A percentile compares a stretch with the other conserved stretches of the same genome.
Conservation (phyloP, 2,888 invertebrate genomes). For the Meteorus colon region DNA sequence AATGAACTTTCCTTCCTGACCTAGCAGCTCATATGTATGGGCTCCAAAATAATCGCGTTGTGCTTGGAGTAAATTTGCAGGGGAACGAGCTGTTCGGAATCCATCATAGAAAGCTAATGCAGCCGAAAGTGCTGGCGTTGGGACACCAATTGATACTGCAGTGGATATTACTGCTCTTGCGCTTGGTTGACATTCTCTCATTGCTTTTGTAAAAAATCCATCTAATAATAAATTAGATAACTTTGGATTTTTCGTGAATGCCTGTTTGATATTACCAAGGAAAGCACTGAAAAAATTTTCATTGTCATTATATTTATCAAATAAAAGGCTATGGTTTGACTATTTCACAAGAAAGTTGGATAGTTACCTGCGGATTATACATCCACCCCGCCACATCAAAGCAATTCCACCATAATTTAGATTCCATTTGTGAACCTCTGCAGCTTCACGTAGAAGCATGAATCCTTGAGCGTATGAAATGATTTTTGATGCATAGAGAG, state of each 20-base stretch:
- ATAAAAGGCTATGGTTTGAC: background rate
- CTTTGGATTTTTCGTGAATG: conserved; percentile 91
- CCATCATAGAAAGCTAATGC: conserved; percentile 99
- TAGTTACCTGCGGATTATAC: conserved; percentile 91
- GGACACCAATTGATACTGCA: conserved; percentile 86
- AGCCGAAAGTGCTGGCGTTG: conserved; percentile 93
- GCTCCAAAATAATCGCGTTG: conserved; percentile 99
- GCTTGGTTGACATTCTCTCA: conserved; percentile 86
- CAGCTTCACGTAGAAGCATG: conserved; percentile 95
- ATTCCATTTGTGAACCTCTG: conserved; percentile 92
- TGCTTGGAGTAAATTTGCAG: conserved; percentile 97
- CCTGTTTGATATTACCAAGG: conserved; percentile 92
- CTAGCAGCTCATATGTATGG: conserved; percentile 95
- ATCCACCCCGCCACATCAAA: conserved; percentile 99
- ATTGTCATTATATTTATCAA: too few relatives aligned
- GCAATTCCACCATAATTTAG: conserved; percentile 98
- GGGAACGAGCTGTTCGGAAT: conserved; percentile 88
- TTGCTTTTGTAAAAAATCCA: conserved; percentile 92
- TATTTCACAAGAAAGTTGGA: background rate
- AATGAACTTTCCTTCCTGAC: conserved; percentile 89
- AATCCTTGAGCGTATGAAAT: conserved; percentile 99
- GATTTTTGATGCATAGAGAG: conserved; percentile 97
- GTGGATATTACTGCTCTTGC: conserved; percentile 89
- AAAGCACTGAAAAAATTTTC: conserved; percentile 78
- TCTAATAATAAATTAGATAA: conserved; percentile 92